Evolutionary conservation across 2,888 invertebrate genomes (phyloP), one percentile per base, ranked within the genome.

Genomic region (Epiperipatus broadwayi): DNA sequence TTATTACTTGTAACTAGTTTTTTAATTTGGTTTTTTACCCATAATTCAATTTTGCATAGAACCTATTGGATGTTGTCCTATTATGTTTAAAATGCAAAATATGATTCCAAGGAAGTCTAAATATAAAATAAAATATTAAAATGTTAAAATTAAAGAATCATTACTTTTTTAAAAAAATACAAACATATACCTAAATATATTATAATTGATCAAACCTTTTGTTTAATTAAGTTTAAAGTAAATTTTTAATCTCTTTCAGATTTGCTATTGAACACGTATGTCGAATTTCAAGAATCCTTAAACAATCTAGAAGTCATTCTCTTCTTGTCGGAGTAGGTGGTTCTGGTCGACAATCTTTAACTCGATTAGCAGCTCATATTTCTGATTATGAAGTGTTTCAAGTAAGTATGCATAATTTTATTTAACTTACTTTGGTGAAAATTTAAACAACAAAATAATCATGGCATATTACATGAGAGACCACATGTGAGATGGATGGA

Each of bases 311-410:
- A 48, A 81, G 81, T 53, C 89, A 91, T 63, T 83, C 77, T 27
- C 65, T 87, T 41, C 64, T 89, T 28, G 78, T 89, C 8, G 91
- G 91, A 4, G 78, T 89, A 20, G 87, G 87, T 15, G 91, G 91
- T 38, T 85, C 87, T 3, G 89, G 91, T 5, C 67, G 87, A 34
- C 89, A 89, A 64, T 87, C 87, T 4, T 67, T 89, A 44, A 81
- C 85, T 2, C 68, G 84, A 39, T 66, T 91, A 43, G 78, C 87
- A 5, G 76, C 85, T n/a, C 84, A 85, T 55, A 87, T 91, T 60
- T 78, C 79, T 48, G 89, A 89, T 56, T 85, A 83, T 58, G 89
- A 91, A 50, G 63, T 87, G 5, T 83, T 79, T 57, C 70, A 71
- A 56, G 64, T 64, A 44, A 44, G 45, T 21, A 25, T 14, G 14